These are phyloP conservation scores for Anabas testudineus DNA, from an alignment of 2,797 vertebrate species.

Conservation along the genomic window DNA sequence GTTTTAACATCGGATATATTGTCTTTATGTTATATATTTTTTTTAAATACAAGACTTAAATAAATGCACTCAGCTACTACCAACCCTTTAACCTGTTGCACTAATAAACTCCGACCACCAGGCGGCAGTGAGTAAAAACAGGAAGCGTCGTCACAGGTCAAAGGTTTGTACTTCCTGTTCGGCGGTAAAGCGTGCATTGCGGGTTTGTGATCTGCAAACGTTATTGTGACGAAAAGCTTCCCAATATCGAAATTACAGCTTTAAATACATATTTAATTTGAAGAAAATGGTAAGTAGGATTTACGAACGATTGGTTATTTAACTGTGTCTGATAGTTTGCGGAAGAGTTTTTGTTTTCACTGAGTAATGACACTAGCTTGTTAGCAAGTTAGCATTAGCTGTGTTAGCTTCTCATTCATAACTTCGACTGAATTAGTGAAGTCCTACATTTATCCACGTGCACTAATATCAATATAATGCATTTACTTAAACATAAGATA, in stretches of 20 bases:
- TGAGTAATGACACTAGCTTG: not conserved
- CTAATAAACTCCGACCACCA: not conserved
- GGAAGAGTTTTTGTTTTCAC: accelerated
- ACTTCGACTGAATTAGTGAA: constrained; percentile 27
- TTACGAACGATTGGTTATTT: accelerated
- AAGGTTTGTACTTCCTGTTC: constrained; percentile 68
- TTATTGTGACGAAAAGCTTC: constrained; percentile 49
- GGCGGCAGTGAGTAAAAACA: constrained; percentile 31
- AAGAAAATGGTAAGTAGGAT: constrained; percentile 71
- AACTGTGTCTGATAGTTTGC: accelerated
- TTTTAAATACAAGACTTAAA: too few species aligned
- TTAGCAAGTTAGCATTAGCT: constrained; percentile 57
- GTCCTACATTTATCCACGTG: accelerated
- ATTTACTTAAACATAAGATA: accelerated
- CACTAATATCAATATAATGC: accelerated
- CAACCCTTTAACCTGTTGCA: too few species aligned
- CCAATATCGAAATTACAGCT: not conserved
- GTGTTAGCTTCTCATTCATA: constrained; percentile 60
- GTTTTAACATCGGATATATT: too few species aligned
- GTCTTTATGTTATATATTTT: too few species aligned
- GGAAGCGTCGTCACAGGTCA: not conserved
- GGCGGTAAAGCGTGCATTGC: constrained; percentile 80
- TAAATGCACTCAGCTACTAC: too few species aligned
- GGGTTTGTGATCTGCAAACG: constrained; percentile 43
- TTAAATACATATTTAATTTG: not conserved